Evolutionary conservation across 30 jellyfish, hydroid and myxozoan species (phyloP), one percentile per base, ranked within the genome.

Genomic region (Sanderia malayensis): DNA sequence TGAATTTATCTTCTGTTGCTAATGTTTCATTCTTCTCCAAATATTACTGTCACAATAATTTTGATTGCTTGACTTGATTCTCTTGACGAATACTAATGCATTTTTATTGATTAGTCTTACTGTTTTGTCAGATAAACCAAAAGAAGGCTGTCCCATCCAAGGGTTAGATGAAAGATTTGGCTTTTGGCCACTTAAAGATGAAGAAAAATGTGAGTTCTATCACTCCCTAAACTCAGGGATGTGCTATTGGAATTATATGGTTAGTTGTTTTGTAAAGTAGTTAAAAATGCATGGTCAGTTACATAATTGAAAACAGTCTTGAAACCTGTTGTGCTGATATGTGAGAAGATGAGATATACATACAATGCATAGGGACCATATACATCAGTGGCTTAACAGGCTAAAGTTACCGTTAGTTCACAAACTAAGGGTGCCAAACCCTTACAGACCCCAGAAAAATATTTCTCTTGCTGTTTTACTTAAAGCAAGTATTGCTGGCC

Each of bases 141-240:
- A 37, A 37, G 52, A 37, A 37, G 52, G 52, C 52, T 37, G 52
- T 37, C 52, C 52, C 52, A 37, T 37, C 52, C 52, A 37, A 37
- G 52, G 52, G 52, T 37, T 37, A 37, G 52, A 37, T 37, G 52
- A 37, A 37, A 37, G 52, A 37, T 37, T 37, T 37, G 52, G 52
- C 52, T 37, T 37, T 37, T 37, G 52, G 52, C 52, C 52, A 37
- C 52, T 37, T 37, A 37, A 37, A 37, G 52, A 37, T 37, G 52
- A 37, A 37, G 52, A 37, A 37, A 37, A 37, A 37, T 37, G 52
- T 37, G 52, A 37, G 52, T 37, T 37, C 52, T 37, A 37, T 37
- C 52, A 13, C 52, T 37, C 52, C 52, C 52, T 37, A 37, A n/a
- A 37, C 52, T 37, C 52, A 37, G 52, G 52, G 52, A 37, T 37